Evolutionary conservation across 2,113 vertebrate species (phyloP), one percentile per base, ranked within the genome.

Genomic region (Atrichornis clamosus): DNA sequence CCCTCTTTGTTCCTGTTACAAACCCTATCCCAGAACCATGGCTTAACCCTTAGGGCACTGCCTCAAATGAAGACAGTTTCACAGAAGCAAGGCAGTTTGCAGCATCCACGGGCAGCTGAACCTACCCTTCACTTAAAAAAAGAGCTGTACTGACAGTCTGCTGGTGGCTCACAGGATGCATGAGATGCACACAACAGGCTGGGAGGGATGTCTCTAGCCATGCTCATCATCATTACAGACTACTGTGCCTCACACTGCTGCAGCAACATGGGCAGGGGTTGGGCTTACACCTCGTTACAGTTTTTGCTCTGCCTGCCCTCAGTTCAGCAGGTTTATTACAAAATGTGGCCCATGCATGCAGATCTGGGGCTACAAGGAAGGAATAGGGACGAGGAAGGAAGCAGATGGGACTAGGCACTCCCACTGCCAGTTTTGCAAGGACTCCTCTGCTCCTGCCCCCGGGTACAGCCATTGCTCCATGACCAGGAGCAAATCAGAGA

Each of bases 1-100:
- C 76, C 39, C 35, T 89, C 96, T 96, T 96, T 96, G 95, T 96
- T 96, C 90, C 60, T 52, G 33, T 60, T 84, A 93, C 87, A 87
- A 89, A 89, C 60, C 68, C 87, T 67, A 59, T 30, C 33, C 69
- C 60, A 67, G 60, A 75, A 50, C 52, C 1, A 5, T 75, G 39
- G 69, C 65, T 96, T 96, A 96, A 96, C 92, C 93, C 93, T 95
- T 91, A 39, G 77, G 49, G 74, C 56, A 84, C 90, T 70, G 74
- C 81, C 65, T 93, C 64, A 81, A 83, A 91, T 53, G 46, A 72
- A 83, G 47, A 88, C 42, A 53, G 49, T 60, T 89, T 73, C 73
- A 81, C 18, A 78, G 84, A 70, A 84, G 59, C 50, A 80, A 64
- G 22, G 63, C 22, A 0, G 33, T 53, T 67, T 62, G n/a, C 59